Conservation (phyloP, 2,888 invertebrate species). For the Norana najaformis region DNA sequence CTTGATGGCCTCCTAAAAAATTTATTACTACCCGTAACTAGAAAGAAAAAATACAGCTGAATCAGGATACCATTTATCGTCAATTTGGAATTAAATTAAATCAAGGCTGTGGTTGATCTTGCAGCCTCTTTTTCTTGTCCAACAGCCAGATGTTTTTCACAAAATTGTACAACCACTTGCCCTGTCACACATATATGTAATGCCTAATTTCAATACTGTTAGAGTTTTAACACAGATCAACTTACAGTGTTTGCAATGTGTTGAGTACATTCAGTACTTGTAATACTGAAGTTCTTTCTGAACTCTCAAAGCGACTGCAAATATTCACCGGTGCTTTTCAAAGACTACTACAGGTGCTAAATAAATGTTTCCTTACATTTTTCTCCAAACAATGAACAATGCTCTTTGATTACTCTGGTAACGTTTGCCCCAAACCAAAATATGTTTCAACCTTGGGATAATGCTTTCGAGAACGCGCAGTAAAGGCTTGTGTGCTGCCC, state of each 20-base stretch:
- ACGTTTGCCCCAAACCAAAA: no score
- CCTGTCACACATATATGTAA: background rate
- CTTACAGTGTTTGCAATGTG: background rate
- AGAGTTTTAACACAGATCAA: background rate
- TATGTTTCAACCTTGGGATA: no score
- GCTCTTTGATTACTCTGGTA: background rate
- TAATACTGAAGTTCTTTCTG: background rate
- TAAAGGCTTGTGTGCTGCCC: no score
- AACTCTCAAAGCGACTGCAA: background rate
- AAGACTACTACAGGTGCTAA: background rate
- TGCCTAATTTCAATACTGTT: no score
- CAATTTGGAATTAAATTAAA: background rate
- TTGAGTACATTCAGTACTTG: background rate
- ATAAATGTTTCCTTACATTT: background rate
- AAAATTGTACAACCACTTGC: background rate
- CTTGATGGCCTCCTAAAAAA: constrained; percentile 57
- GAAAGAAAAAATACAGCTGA: background rate
- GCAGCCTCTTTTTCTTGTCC: background rate
- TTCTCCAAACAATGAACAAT: background rate
- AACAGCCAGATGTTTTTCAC: background rate
- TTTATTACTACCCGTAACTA: background rate
- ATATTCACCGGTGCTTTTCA: background rate
- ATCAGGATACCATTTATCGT: background rate
- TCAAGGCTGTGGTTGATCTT: background rate
- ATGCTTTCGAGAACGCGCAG: no score